Evolutionary conservation across 2,888 invertebrate genomes (phyloP).

Genomic region (Epinotia nisella): DNA sequence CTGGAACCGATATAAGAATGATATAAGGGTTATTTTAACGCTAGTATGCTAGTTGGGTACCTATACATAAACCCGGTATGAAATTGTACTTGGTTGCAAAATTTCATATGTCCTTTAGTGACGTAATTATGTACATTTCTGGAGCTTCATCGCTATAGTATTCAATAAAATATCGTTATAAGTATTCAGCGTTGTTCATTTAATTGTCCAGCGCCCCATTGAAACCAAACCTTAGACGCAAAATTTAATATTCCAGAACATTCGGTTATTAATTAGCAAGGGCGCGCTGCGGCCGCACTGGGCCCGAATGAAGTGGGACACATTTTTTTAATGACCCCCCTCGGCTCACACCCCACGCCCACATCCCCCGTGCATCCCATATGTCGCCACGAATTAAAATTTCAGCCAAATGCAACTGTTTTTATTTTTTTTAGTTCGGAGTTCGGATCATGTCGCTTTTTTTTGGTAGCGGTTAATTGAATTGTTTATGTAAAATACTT

Average conservation of each 20-base stretch:
- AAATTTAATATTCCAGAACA: constrained; percentile 47
- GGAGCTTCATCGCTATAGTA: no score
- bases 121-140: no score
- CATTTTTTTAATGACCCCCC: constrained; percentile 81
- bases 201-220: constrained; percentile 16
- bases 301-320: constrained; percentile 79
- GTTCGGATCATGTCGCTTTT: constrained; percentile 16
- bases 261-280: constrained; percentile 71
- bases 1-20: no score
- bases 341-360: constrained; percentile 48
- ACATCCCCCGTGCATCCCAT: constrained; percentile 61
- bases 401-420: constrained; percentile 70
- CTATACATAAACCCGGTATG: no score
- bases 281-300: constrained; percentile 67
- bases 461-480: constrained; percentile 17
- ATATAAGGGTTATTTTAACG: no score
- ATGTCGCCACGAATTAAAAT: constrained; percentile 80
- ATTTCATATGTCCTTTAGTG: no score
- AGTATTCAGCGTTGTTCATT: constrained; percentile 8
- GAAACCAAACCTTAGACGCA: constrained; percentile 34
- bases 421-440: constrained; percentile 15
- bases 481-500: neutral
- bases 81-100: no score
- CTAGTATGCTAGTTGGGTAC: no score
- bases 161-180: no score